A percentile compares a stretch with the other conserved stretches of the same genome.
Conservation (phyloP, 1,140 invertebrate species). For the Sycophaga agraensis region DNA sequence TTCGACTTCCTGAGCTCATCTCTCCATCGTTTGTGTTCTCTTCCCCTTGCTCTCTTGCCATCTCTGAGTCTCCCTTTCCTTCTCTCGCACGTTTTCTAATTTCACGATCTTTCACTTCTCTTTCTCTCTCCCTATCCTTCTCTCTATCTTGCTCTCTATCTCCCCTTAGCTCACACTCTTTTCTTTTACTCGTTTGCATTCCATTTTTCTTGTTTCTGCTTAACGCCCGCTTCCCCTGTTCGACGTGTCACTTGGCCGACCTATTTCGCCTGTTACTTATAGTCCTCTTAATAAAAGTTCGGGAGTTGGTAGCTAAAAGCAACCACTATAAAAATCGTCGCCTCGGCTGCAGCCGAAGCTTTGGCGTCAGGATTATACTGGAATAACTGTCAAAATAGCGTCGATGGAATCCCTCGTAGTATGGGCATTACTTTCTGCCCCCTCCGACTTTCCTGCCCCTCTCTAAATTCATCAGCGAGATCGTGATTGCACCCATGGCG, state of each 20-base stretch:
- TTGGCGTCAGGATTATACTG: constrained; percentile 8
- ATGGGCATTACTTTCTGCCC: too few species aligned
- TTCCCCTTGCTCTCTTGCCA: not conserved
- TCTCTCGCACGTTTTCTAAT: constrained; percentile 12
- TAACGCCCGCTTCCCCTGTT: constrained; percentile 17
- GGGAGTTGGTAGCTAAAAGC: constrained; percentile 18
- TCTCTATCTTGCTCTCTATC: not conserved
- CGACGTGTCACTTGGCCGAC: constrained; percentile 18
- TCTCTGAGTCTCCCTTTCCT: not conserved
- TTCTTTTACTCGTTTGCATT: constrained; percentile 16
- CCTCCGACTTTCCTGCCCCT: not conserved
- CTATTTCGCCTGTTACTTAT: constrained; percentile 28
- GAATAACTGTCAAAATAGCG: constrained; percentile 27
- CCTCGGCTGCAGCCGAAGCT: constrained; percentile 6
- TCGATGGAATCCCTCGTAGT: constrained; percentile 12
- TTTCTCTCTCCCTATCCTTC: not conserved
- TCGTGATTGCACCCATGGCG: constrained; percentile 4
- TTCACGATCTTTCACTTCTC: not conserved
- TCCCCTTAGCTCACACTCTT: not conserved
- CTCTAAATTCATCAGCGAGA: constrained; percentile 12
- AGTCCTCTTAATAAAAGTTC: constrained; percentile 30
- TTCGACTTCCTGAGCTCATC: constrained; percentile 18
- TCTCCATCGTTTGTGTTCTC: constrained; percentile 12
- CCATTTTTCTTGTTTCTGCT: constrained; percentile 24
- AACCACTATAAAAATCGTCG: constrained; percentile 23